phyloP scores from a whole-genome alignment of 1,140 invertebrate species.

The Drosophila baimaii region DNA sequence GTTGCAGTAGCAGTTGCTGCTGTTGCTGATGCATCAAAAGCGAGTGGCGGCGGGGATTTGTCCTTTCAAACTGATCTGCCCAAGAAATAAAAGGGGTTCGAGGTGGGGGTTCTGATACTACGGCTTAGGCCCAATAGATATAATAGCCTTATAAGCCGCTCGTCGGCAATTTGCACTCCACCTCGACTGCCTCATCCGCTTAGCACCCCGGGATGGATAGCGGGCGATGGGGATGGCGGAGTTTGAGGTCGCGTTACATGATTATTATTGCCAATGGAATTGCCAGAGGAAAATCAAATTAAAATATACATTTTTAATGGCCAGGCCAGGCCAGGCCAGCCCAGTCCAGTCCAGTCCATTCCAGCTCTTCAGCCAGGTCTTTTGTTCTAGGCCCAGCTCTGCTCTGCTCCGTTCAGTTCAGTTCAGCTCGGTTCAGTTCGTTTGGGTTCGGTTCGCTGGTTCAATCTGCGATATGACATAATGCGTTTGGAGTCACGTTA shows the following conservation, averaged over 20 bases:
- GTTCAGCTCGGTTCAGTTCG: constrained; percentile 44
- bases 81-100: constrained; percentile 13
- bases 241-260: constrained; percentile 69
- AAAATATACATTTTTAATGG: constrained; percentile 82
- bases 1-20: constrained; percentile 28
- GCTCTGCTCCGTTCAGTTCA: constrained; percentile 50
- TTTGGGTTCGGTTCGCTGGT: constrained; percentile 65
- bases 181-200: constrained; percentile 57
- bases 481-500: constrained; percentile 78
- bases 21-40: constrained; percentile 57
- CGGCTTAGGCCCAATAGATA: constrained; percentile 67
- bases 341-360: constrained; percentile 14
- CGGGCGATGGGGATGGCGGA: not conserved
- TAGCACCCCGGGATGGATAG: constrained; percentile 24
- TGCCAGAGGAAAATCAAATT: constrained; percentile 76
- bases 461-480: constrained; percentile 82
- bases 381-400: constrained; percentile 74
- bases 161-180: constrained; percentile 54
- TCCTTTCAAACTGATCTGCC: constrained; percentile 42
- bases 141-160: constrained; percentile 70
- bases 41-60: constrained; percentile 46
- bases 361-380: constrained; percentile 28
- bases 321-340: constrained; percentile 31
- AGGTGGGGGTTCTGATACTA: constrained; percentile 36
- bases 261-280: constrained; percentile 61